Percentiles rank a stretch among this genome's conserved stretches.
Conservation (phyloP, 2,888 invertebrate genomes). For the Ellobium chinense region DNA sequence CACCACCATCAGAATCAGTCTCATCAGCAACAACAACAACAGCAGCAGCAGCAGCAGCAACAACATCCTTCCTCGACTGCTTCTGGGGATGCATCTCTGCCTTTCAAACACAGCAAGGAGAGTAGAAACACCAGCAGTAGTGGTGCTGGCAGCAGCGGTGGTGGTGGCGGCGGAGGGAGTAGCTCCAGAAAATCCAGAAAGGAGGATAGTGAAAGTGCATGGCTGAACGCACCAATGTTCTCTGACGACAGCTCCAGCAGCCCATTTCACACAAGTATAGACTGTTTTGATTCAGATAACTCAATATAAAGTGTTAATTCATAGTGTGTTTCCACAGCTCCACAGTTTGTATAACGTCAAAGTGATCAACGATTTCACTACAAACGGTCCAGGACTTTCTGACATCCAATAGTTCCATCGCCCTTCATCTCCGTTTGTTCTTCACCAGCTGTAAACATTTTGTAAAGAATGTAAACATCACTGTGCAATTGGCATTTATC, state of each 20-base stretch:
- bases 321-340: too few species aligned
- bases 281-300: conserved; percentile 49
- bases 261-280: conserved; percentile 47
- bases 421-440: too few species aligned
- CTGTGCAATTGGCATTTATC: too few species aligned
- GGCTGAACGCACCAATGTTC: conserved; percentile 47
- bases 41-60: background rate
- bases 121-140: background rate
- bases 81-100: background rate
- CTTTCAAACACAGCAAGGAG: conserved; percentile 4
- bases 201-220: conserved; percentile 30
- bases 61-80: background rate
- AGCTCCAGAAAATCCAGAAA: conserved; percentile 22
- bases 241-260: conserved; percentile 52
- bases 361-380: too few species aligned
- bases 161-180: background rate
- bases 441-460: too few species aligned
- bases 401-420: too few species aligned
- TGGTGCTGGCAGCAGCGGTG: conserved; percentile 9
- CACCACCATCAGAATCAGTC: conserved; percentile 12
- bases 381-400: too few species aligned
- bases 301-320: conserved; percentile 1
- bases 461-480: too few species aligned
- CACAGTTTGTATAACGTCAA: too few species aligned
- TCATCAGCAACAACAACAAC: conserved; percentile 13